Conservation (phyloP, 2,888 invertebrate species). For the Troides helena region DNA sequence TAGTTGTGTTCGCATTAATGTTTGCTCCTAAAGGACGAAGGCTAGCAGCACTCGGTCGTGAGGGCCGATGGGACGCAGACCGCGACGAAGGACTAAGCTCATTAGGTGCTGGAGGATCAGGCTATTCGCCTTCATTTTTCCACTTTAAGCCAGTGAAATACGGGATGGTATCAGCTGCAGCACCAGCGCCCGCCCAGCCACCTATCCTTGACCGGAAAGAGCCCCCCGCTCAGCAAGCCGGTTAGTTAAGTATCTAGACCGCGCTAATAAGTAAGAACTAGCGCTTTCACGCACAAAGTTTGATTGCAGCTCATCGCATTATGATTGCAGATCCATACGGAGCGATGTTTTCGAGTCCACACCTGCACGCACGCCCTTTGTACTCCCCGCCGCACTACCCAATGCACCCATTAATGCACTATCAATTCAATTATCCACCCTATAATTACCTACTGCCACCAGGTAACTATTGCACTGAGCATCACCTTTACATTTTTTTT, state of each 20-base stretch:
- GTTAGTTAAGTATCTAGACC: slow-evolving; percentile 79
- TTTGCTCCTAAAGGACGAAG: slow-evolving; percentile 96
- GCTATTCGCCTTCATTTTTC: slow-evolving; percentile 95
- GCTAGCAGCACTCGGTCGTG: slow-evolving; percentile 94
- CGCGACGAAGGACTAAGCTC: slow-evolving; percentile 91
- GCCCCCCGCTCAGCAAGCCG: slow-evolving; percentile 77
- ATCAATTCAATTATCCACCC: slow-evolving; percentile 73
- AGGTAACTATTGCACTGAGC: slow-evolving; percentile 56
- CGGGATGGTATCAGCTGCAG: slow-evolving; percentile 82
- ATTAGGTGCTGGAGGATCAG: slow-evolving; percentile 87
- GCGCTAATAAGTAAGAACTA: slow-evolving; percentile 72
- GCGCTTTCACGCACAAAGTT: slow-evolving; percentile 64
- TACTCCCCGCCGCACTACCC: slow-evolving; percentile 76
- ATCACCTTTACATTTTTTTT: background rate
- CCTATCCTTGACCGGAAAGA: slow-evolving; percentile 77
- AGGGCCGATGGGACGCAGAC: slow-evolving; percentile 90
- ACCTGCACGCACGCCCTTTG: slow-evolving; percentile 71
- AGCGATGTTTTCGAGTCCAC: slow-evolving; percentile 68
- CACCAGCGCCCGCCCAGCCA: slow-evolving; percentile 60
- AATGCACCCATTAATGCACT: slow-evolving; percentile 74
- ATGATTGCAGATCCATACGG: slow-evolving; percentile 75
- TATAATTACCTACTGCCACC: slow-evolving; percentile 74
- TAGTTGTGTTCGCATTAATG: slow-evolving; percentile 94
- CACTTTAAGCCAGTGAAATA: slow-evolving; percentile 94
- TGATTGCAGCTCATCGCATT: slow-evolving; percentile 56